A percentile compares a stretch with the other conserved stretches of the same genome.
These are phyloP conservation scores for Platynereis dumerilii DNA, from an alignment of 2,888 invertebrate genomes.

Conservation along the genomic window DNA sequence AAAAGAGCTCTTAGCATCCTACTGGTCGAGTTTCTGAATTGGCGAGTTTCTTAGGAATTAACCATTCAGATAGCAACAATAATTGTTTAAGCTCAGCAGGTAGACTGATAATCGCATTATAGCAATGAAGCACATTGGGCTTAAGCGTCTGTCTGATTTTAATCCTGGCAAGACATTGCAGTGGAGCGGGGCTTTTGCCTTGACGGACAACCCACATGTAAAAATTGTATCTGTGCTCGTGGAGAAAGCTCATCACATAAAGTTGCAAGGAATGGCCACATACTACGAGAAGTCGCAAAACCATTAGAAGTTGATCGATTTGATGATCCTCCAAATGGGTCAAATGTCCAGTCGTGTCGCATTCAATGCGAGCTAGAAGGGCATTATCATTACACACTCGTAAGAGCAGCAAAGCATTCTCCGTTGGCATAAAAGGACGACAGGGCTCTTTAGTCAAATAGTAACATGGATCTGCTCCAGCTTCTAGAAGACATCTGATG, in stretches of 20 bases:
- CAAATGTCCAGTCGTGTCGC: slow-evolving; percentile 19
- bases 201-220: slow-evolving; percentile 17
- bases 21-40: too few relatives aligned
- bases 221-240: slow-evolving; percentile 6
- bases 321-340: slow-evolving; percentile 1
- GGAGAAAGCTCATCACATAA: slow-evolving; percentile 13
- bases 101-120: neutral
- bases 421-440: slow-evolving; percentile 15
- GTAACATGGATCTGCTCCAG: slow-evolving; percentile 16
- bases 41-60: neutral
- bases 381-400: slow-evolving; percentile 9
- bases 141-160: slow-evolving; percentile 12
- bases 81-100: slow-evolving; percentile 18
- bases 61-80: slow-evolving; percentile 9
- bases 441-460: slow-evolving; percentile 8
- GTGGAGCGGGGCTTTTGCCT: slow-evolving; percentile 10
- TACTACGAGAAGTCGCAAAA: slow-evolving; percentile 15
- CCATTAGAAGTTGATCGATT: slow-evolving; percentile 1
- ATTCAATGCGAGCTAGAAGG: slow-evolving; percentile 16
- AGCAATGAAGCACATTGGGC: slow-evolving; percentile 23
- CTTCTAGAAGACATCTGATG: slow-evolving; percentile 6
- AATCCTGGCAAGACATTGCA: slow-evolving; percentile 17
- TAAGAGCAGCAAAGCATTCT: slow-evolving; percentile 23
- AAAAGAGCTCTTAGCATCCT: too few relatives aligned
- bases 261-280: slow-evolving; percentile 22